Percentiles rank a stretch among this genome's conserved stretches.
Evolutionary conservation across 2,888 invertebrate genomes (phyloP).

Genomic region (Netelia melanura): DNA sequence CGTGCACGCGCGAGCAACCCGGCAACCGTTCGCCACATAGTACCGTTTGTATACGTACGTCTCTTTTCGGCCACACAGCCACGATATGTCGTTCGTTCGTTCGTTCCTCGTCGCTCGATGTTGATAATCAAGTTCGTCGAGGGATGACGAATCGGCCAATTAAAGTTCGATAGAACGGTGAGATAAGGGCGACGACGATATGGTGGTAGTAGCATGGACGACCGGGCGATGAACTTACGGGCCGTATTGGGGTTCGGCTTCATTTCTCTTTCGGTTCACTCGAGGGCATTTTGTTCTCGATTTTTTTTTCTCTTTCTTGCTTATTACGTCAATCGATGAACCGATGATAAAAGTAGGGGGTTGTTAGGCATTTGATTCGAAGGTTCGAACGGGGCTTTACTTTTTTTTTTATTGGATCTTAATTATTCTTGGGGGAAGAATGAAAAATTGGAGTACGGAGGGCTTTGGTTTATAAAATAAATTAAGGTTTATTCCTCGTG

Average conservation of each 20-base stretch:
- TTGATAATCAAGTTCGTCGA: constrained; percentile 84
- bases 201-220: constrained; percentile 46
- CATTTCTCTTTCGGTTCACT: constrained; percentile 53
- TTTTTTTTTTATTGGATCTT: not conserved
- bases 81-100: constrained; percentile 78
- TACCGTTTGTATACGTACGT: constrained; percentile 5
- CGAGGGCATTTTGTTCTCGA: constrained; percentile 46
- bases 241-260: constrained; percentile 52
- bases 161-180: constrained; percentile 82
- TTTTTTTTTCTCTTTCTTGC: constrained; percentile 29
- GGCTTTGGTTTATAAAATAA: not conserved
- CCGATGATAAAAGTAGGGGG: not conserved
- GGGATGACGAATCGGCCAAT: constrained; percentile 85
- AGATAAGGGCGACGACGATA: constrained; percentile 79
- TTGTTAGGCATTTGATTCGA: not conserved
- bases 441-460: not conserved
- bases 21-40: constrained; percentile 9
- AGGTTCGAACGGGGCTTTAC: not conserved
- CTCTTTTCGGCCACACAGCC: constrained; percentile 62
- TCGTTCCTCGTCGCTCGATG: constrained; percentile 76
- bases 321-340: constrained; percentile 4
- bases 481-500: not conserved
- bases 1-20: constrained; percentile 75
- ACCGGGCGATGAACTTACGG: constrained; percentile 70
- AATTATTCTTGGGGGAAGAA: not conserved